Conservation (phyloP, 2,797 vertebrate genomes). For the Petrocephalus schoutedeni region DNA sequence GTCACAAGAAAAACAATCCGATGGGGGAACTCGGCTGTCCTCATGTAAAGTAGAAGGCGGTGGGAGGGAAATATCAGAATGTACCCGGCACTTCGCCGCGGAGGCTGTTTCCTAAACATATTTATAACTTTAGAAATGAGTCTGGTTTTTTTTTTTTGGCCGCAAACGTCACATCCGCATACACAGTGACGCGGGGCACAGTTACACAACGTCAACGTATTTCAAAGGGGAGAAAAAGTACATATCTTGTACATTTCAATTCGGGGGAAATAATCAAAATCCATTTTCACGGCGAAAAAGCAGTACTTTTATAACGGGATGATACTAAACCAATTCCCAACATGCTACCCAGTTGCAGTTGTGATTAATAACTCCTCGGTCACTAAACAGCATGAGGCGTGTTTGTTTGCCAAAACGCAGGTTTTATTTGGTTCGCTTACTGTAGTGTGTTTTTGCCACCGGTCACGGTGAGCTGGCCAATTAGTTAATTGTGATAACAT, state of each 20-base stretch:
- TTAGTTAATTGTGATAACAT: not conserved
- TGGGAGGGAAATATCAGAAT: not conserved
- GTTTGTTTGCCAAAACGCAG: not conserved
- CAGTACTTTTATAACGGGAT: not conserved
- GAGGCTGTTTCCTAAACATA: not conserved
- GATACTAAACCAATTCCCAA: not conserved
- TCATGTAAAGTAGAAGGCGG: not conserved
- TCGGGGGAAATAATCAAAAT: not conserved
- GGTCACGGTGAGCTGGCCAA: not conserved
- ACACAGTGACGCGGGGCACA: not conserved
- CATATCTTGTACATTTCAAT: not conserved
- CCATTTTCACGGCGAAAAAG: not conserved
- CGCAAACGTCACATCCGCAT: not conserved
- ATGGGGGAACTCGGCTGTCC: conserved; percentile 48
- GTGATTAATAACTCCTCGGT: not conserved
- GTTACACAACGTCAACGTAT: not conserved
- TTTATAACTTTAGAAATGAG: not conserved
- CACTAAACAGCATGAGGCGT: not conserved
- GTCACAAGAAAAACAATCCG: conserved; percentile 48
- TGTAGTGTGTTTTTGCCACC: not conserved
- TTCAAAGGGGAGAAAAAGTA: not conserved
- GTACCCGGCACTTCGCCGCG: not conserved
- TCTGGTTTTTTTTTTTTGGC: not conserved
- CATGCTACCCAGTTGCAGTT: not conserved
- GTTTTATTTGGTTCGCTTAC: not conserved